Conservation (phyloP, 2,113 vertebrate species). For the Acrocephalus arundinaceus region DNA sequence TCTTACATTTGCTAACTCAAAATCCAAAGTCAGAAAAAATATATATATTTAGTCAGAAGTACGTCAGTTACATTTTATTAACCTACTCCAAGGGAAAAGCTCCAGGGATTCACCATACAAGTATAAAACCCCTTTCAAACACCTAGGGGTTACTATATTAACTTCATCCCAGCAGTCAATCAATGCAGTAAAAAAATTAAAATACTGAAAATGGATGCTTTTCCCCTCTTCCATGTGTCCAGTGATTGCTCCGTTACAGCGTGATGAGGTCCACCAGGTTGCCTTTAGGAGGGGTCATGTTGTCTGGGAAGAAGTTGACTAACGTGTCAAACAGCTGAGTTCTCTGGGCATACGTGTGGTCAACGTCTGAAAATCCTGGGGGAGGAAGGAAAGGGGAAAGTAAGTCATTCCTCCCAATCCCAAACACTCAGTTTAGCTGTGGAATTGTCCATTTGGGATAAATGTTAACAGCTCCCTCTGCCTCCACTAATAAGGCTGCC, state of each 20-base stretch:
- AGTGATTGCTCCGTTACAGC: slow-evolving; percentile 77
- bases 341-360: slow-evolving; percentile 96
- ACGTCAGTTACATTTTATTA: slow-evolving; percentile 78
- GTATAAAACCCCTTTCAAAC: slow-evolving; percentile 70
- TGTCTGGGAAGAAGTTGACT: slow-evolving; percentile 99
- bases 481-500: not conserved
- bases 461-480: not conserved
- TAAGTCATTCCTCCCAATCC: not conserved
- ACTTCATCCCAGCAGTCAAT: slow-evolving; percentile 62
- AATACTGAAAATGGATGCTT: slow-evolving; percentile 63
- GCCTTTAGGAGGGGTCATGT: slow-evolving; percentile 98
- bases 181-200: slow-evolving; percentile 67
- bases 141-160: slow-evolving; percentile 50
- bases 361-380: slow-evolving; percentile 94
- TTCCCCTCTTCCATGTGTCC: slow-evolving; percentile 39
- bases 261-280: slow-evolving; percentile 98
- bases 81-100: slow-evolving; percentile 72
- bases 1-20: slow-evolving; percentile 57
- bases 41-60: slow-evolving; percentile 74
- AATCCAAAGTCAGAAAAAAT: slow-evolving; percentile 76
- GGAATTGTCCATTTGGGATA: not conserved
- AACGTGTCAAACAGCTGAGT: slow-evolving; percentile 97
- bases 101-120: slow-evolving; percentile 65
- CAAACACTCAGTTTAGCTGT: not conserved
- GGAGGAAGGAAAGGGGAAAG: slow-evolving; percentile 2